Evolutionary conservation across 2,797 vertebrate genomes (phyloP), one percentile per base, ranked within the genome.

Genomic region (Tarsius wallacei): DNA sequence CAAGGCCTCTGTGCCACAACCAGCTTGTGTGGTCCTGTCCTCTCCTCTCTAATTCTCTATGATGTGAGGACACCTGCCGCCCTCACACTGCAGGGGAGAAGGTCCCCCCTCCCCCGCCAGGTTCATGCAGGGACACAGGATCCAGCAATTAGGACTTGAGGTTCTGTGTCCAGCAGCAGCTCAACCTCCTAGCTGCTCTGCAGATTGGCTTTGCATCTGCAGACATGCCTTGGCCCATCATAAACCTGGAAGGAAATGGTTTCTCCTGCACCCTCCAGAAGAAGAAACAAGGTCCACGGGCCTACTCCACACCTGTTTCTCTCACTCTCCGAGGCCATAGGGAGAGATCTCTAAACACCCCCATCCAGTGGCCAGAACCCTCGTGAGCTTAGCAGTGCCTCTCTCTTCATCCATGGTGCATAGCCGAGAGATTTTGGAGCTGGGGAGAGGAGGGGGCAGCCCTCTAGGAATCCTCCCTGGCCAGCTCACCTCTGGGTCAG

Each of bases 181-280:
- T 19, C 15, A 0, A 8, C 21, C 42, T 16, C 26, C 53, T 28
- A 31, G 42, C 19, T 0, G 4, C 28, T 51, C 19, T 24, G 13
- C 9, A 22, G 17, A n/a, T n/a, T 42, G 63, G 64, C 10, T 55
- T n/a, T 47, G 61, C 16, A 7, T 5, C 12, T 11, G 24, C 12
- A 5, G n/a, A 28, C 0, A 0, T 7, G 7, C 11, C 33, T 15
- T 9, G 47, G 21, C 1, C 68, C 57, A 47, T 7, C 33, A 24
- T 33, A 47, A 8, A 74, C 16, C 22, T 6, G 3, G 1, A 42
- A n/a, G 86, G 26, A 36, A 24, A 42, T 0, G 33, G 19, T 15
- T 63, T 26, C 76, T 13, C 17, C 15, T 24, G 42, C 31, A 2
- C 19, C 55, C 82, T 33, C 17, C 33, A 21, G 42, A 59, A 16